These are phyloP conservation scores for Oligia latruncula DNA, from an alignment of 2,888 invertebrate species.

Conservation along the genomic window DNA sequence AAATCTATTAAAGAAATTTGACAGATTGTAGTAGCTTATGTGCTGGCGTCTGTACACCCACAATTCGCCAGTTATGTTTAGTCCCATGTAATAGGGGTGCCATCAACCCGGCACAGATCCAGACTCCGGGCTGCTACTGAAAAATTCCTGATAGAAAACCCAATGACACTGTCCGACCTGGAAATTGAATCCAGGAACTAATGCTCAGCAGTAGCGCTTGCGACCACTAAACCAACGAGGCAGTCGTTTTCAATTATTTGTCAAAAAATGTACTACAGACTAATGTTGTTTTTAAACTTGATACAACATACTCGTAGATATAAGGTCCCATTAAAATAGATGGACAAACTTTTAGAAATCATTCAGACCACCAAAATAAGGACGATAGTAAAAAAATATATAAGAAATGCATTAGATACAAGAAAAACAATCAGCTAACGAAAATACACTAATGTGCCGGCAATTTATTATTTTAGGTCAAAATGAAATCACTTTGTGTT, in stretches of 20 bases:
- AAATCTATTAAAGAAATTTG: no score
- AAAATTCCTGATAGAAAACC: not conserved
- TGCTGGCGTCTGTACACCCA: not conserved
- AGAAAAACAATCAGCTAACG: no score
- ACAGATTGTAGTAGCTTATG: no score
- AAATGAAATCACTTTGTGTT: no score
- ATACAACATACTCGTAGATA: not conserved
- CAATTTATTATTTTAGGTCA: no score
- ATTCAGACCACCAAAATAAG: no score
- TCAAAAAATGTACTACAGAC: not conserved
- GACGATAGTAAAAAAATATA: no score
- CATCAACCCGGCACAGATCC: not conserved
- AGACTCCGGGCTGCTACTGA: not conserved
- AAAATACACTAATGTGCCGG: no score
- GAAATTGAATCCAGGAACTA: not conserved
- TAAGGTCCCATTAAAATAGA: no score
- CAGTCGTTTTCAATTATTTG: conserved; percentile 22
- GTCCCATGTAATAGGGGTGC: not conserved
- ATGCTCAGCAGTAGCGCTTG: no score
- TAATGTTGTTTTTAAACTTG: not conserved
- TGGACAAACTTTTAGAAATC: no score
- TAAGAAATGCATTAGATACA: no score
- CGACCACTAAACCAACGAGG: not conserved
- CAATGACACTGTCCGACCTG: not conserved
- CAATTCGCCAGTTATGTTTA: not conserved